phyloP scores from a whole-genome alignment of 1,140 invertebrate species.

The Sycophaga agraensis region DNA sequence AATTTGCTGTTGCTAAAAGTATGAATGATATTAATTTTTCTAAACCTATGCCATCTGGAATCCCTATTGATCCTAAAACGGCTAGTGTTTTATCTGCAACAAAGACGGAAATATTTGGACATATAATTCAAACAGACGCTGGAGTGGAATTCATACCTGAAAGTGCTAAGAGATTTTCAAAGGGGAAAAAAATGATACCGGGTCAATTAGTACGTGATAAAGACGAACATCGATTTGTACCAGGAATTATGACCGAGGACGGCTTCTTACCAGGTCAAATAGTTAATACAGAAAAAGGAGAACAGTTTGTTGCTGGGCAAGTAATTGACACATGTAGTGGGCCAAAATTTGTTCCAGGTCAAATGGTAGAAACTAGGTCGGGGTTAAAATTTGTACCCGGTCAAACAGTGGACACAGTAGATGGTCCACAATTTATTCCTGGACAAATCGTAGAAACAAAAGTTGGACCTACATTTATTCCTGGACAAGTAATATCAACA shows the following conservation, averaged over 20 bases:
- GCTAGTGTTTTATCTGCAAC: constrained; percentile 52
- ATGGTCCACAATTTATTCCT: constrained; percentile 69
- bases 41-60: constrained; percentile 58
- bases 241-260: constrained; percentile 68
- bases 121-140: constrained; percentile 68
- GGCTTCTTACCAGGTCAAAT: constrained; percentile 73
- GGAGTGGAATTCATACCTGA: constrained; percentile 73
- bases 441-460: constrained; percentile 70
- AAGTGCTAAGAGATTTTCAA: constrained; percentile 48
- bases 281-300: constrained; percentile 68
- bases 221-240: constrained; percentile 68
- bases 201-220: constrained; percentile 65
- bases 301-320: constrained; percentile 68
- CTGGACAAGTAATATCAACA: constrained; percentile 72
- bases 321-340: constrained; percentile 61
- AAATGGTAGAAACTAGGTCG: constrained; percentile 68
- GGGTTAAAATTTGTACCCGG: constrained; percentile 72
- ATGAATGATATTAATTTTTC: constrained; percentile 61
- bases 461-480: constrained; percentile 72
- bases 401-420: constrained; percentile 69
- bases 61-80: constrained; percentile 64
- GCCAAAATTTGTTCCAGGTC: constrained; percentile 71
- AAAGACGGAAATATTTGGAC: constrained; percentile 66
- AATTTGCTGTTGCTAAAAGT: constrained; percentile 64
- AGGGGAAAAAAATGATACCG: constrained; percentile 65